phyloP scores from a whole-genome alignment of 2,797 vertebrate genomes.

The Hippocampus kuda region DNA sequence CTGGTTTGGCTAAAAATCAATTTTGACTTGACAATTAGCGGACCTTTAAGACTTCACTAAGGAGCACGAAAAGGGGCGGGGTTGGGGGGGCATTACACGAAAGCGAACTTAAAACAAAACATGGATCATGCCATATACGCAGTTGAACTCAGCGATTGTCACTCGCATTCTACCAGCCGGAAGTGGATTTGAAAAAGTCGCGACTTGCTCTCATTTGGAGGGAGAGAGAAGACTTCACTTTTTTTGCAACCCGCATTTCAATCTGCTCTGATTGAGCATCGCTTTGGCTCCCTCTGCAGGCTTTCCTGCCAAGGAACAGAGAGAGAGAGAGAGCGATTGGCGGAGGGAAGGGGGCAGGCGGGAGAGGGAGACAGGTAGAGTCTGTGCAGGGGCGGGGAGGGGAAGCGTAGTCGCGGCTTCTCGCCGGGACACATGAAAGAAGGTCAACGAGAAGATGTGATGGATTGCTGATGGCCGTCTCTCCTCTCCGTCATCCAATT shows the following conservation, averaged over 20 bases:
- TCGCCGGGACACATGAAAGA: slow-evolving; percentile 22
- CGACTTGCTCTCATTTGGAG: too few relatives aligned
- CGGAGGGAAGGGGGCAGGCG: slow-evolving; percentile 13
- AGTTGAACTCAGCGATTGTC: too few relatives aligned
- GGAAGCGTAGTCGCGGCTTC: slow-evolving; percentile 15
- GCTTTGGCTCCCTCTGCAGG: slow-evolving; percentile 46
- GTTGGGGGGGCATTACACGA: too few relatives aligned
- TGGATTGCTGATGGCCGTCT: slow-evolving; percentile 20
- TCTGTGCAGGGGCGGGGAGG: slow-evolving; percentile 30
- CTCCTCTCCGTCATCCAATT: not conserved
- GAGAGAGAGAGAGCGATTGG: not conserved
- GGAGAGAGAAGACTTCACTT: not conserved
- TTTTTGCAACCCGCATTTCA: not conserved
- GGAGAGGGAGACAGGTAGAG: slow-evolving; percentile 12
- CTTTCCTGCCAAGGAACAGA: not conserved
- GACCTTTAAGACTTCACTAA: too few relatives aligned
- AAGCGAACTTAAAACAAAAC: too few relatives aligned
- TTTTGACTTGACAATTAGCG: too few relatives aligned
- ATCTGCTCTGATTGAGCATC: too few relatives aligned
- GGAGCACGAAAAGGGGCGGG: too few relatives aligned
- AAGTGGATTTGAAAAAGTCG: too few relatives aligned
- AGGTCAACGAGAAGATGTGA: slow-evolving; percentile 15
- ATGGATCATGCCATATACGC: too few relatives aligned
- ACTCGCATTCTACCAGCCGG: too few relatives aligned
- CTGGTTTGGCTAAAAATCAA: too few relatives aligned